Percentiles rank a stretch among this genome's conserved stretches.
phyloP scores from a whole-genome alignment of 2,113 vertebrate genomes.

The Hemiprocne comata region DNA sequence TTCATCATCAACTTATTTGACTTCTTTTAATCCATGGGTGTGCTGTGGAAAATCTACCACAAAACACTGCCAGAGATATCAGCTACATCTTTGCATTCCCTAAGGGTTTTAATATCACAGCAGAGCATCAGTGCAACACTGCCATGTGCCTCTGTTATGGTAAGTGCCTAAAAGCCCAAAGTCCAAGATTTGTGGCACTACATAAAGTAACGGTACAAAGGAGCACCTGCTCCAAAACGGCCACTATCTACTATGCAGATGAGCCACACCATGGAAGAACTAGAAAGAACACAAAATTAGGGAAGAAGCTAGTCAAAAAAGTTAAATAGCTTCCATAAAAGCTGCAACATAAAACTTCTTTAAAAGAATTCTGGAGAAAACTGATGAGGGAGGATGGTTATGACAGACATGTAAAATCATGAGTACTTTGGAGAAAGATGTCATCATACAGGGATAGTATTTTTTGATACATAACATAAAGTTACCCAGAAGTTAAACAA shows the following conservation, averaged over 20 bases:
- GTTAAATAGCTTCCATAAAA: neutral
- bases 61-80: neutral
- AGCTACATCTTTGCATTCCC: neutral
- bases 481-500: neutral
- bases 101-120: neutral
- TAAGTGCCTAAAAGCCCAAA: neutral
- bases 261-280: neutral
- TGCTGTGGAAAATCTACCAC: neutral
- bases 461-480: neutral
- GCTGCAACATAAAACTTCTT: neutral
- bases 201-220: neutral
- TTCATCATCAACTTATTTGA: neutral
- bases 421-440: neutral
- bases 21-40: neutral
- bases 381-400: neutral
- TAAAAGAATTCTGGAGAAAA: neutral
- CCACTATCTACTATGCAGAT: neutral
- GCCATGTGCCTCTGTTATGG: neutral
- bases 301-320: accelerated
- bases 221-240: neutral
- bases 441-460: neutral
- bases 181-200: neutral
- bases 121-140: neutral
- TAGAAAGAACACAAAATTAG: neutral
- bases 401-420: neutral